Evolutionary conservation across 2,888 invertebrate species (phyloP), one percentile per base, ranked within the genome.

Genomic region (Lordiphosa andalusiaca): DNA sequence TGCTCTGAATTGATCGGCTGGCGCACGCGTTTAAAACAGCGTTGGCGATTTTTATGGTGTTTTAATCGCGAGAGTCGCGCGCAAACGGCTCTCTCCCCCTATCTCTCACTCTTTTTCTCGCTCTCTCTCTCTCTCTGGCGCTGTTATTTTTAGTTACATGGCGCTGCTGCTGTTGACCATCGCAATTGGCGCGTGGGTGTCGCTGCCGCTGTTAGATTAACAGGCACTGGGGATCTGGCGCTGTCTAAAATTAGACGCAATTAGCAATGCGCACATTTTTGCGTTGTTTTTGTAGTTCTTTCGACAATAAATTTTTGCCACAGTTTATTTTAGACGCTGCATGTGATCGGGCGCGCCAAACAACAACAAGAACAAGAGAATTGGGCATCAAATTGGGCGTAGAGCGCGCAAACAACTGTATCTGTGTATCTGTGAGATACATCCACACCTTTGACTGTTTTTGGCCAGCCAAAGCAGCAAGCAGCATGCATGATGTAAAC

Each of bases 201-300:
- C 66, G 72, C 72, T 66, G 67, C 35, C 50, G 36, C 58, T 67
- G 66, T 53, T 67, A 54, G 53, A 30, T 35, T 19, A 51, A 40
- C 51, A 21, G 19, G 7, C 42, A 30, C 46, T 50, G 40, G 48
- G 50, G 48, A 56, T 62, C 54, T 60, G 63, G 64, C 67, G 53
- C 60, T 64, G 67, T 76, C 77, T 80, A 80, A 72, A 58, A 72
- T 76, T 82, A 80, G 74, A 71, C 73, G 73, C 76, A 80, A 80
- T 80, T 80, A 80, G 82, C 78, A 80, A 77, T 76, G 80, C 77
- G 77, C 76, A 77, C 74, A 77, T 80, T 76, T 76, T 70, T 64
- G 67, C 58, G 58, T 69, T 62, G 40, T 73, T 76, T 73, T 73
- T 71, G 61, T 46, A 38, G n/a, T 53, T 68, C 33, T 59, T 53